Evolutionary conservation across 2,888 invertebrate species (phyloP).

Genomic region (Lithodes maja): DNA sequence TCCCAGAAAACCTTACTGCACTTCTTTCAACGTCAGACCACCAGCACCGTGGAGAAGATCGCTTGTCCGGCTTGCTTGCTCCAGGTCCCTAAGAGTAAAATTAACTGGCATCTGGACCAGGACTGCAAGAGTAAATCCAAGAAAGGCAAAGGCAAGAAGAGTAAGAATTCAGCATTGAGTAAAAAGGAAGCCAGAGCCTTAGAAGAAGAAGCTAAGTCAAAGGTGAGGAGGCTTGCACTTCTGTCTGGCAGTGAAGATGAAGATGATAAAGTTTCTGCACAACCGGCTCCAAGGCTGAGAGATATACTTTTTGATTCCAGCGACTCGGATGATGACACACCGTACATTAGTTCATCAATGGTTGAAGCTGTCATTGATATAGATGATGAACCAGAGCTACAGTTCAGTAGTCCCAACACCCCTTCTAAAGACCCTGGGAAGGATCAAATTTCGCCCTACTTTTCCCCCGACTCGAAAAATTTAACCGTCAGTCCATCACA

Average conservation of each 20-base stretch:
- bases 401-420: too few relatives aligned
- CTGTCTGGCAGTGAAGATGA: slow-evolving; percentile 40
- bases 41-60: slow-evolving; percentile 71
- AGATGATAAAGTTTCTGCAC: neutral
- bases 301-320: neutral
- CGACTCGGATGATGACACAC: neutral
- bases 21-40: slow-evolving; percentile 36
- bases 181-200: slow-evolving; percentile 13
- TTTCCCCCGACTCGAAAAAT: neutral
- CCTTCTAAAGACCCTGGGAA: neutral
- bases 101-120: slow-evolving; percentile 77
- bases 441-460: slow-evolving; percentile 14
- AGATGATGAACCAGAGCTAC: neutral
- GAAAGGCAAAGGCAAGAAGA: slow-evolving; percentile 17
- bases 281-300: neutral
- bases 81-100: slow-evolving; percentile 74
- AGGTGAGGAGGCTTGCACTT: slow-evolving; percentile 4
- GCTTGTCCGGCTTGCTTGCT: slow-evolving; percentile 77
- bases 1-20: slow-evolving; percentile 51
- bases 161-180: neutral
- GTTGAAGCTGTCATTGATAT: slow-evolving; percentile 38
- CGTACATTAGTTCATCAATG: slow-evolving; percentile 50
- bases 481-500: neutral
- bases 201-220: neutral
- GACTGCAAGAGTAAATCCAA: slow-evolving; percentile 46